These are phyloP conservation scores for Shargacucullia verbasci DNA, from an alignment of 2,888 invertebrate species.

Conservation along the genomic window DNA sequence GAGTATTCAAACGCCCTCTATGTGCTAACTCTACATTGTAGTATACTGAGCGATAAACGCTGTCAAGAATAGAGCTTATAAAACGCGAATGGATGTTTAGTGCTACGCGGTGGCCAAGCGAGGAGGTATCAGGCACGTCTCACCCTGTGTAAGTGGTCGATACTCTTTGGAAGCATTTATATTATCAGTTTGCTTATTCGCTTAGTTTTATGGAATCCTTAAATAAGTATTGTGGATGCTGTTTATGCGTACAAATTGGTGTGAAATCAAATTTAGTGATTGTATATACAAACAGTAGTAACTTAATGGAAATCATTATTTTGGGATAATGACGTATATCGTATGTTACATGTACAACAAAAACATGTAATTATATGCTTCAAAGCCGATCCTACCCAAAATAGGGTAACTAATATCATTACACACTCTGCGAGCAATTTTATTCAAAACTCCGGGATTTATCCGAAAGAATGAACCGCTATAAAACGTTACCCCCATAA, in stretches of 20 bases:
- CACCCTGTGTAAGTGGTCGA: neutral
- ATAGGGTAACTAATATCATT: slow-evolving; percentile 38
- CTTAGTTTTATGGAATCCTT: slow-evolving; percentile 15
- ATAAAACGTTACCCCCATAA: slow-evolving; percentile 76
- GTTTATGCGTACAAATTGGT: slow-evolving; percentile 30
- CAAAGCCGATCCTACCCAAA: slow-evolving; percentile 20
- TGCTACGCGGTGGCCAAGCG: neutral
- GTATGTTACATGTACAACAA: neutral
- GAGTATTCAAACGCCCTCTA: slow-evolving; percentile 19
- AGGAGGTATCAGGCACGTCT: neutral
- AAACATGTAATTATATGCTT: slow-evolving; percentile 8
- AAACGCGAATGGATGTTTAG: neutral
- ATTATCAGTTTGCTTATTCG: slow-evolving; percentile 9
- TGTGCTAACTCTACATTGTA: slow-evolving; percentile 7
- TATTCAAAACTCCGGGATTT: slow-evolving; percentile 50
- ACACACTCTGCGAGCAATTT: slow-evolving; percentile 42
- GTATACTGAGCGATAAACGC: slow-evolving; percentile 12
- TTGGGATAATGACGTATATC: slow-evolving; percentile 1
- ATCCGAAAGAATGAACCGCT: slow-evolving; percentile 62
- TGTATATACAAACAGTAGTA: slow-evolving; percentile 12
- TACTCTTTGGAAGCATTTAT: slow-evolving; percentile 16
- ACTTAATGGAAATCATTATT: slow-evolving; percentile 9
- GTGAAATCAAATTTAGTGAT: slow-evolving; percentile 41
- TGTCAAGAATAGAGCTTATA: slow-evolving; percentile 5
- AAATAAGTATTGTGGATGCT: slow-evolving; percentile 19